Conservation (phyloP, 2,888 invertebrate species). For the Rambutsinella grinnellia region DNA sequence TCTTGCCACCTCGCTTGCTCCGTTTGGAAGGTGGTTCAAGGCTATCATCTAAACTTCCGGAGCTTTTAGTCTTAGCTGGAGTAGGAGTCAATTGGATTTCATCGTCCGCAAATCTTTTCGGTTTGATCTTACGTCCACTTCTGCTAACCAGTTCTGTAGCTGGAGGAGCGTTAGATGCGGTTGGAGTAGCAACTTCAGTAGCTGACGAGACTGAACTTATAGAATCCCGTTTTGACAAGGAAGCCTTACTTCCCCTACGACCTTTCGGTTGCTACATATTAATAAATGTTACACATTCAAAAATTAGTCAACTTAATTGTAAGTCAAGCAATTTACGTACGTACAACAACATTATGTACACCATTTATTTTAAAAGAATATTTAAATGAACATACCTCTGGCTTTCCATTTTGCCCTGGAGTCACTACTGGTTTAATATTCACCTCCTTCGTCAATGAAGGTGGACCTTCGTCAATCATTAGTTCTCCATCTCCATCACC, state of each 20-base stretch:
- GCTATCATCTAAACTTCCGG: conserved; percentile 42
- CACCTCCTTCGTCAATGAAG: conserved; percentile 57
- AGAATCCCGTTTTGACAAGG: conserved; percentile 57
- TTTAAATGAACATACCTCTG: conserved; percentile 30
- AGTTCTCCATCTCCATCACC: conserved; percentile 67
- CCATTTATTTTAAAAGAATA: no score
- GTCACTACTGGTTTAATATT: neutral
- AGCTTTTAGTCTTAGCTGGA: conserved; percentile 29
- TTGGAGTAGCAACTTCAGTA: conserved; percentile 45
- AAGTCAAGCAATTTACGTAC: no score
- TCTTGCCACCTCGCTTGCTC: conserved; percentile 30
- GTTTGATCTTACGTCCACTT: conserved; percentile 82
- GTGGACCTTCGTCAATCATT: conserved; percentile 68
- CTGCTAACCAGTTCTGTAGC: conserved; percentile 76
- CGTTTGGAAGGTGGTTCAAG: conserved; percentile 47
- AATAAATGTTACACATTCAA: neutral
- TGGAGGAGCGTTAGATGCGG: conserved; percentile 36
- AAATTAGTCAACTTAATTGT: neutral
- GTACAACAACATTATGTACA: no score
- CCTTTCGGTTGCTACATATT: conserved; percentile 22
- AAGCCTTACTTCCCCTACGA: conserved; percentile 52
- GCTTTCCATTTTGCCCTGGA: conserved; percentile 18
- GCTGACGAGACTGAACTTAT: conserved; percentile 42
- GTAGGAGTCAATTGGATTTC: conserved; percentile 62
- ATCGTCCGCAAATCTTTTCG: conserved; percentile 71